Conservation (phyloP, 2,113 vertebrate genomes). For the Catharus minimus region DNA sequence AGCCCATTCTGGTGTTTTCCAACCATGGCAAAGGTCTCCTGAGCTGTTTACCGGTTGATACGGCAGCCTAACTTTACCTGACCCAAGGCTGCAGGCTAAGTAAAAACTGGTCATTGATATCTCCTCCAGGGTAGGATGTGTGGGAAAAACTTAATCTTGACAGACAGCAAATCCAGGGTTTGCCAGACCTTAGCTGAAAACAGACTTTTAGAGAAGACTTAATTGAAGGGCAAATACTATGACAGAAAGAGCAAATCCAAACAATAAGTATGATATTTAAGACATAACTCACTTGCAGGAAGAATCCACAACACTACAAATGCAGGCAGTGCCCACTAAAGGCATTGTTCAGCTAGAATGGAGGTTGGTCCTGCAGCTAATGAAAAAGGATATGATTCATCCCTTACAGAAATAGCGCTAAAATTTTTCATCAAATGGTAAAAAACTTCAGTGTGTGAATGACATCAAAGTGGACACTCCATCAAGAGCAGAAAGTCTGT, state of each 20-base stretch:
- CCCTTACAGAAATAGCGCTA: neutral
- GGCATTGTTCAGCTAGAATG: neutral
- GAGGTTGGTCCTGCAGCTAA: neutral
- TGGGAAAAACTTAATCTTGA: neutral
- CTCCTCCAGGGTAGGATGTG: neutral
- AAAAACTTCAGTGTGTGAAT: neutral
- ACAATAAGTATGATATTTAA: conserved; percentile 7
- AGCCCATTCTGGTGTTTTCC: neutral
- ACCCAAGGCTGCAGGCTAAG: neutral
- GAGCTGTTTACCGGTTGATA: neutral
- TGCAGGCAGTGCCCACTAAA: neutral
- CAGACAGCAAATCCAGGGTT: neutral
- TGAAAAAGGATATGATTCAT: neutral
- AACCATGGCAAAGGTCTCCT: neutral
- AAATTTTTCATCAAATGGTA: neutral
- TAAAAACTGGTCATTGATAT: neutral
- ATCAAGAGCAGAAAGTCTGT: neutral
- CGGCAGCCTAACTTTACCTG: neutral
- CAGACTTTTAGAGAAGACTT: neutral
- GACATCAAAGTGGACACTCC: neutral
- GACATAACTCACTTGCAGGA: neutral
- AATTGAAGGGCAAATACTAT: neutral
- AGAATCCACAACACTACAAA: neutral
- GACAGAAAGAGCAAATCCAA: neutral
- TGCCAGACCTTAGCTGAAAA: neutral